phyloP scores from a whole-genome alignment of 2,888 invertebrate genomes.

The Pharmacophagus antenor region DNA sequence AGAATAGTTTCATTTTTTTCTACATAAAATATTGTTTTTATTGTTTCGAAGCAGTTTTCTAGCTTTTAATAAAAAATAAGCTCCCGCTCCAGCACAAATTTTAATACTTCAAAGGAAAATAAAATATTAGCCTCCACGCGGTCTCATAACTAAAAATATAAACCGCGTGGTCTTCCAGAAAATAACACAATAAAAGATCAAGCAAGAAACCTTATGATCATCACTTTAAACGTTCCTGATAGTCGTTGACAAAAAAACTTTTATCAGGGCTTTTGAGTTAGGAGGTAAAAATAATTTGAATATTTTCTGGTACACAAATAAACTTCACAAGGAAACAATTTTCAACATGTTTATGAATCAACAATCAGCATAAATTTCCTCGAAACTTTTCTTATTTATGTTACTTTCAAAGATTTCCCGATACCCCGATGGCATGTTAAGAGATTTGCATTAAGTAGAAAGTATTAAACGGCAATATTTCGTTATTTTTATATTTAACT shows the following conservation, averaged over 20 bases:
- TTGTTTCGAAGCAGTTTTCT: neutral
- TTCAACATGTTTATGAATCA: conserved; percentile 32
- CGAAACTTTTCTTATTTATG: conserved; percentile 27
- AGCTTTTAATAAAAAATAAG: conserved; percentile 4
- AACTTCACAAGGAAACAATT: conserved; percentile 28
- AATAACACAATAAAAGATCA: neutral
- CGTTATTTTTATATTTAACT: conserved; percentile 17
- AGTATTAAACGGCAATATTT: conserved; percentile 17
- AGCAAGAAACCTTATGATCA: conserved; percentile 1
- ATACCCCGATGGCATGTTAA: conserved; percentile 21
- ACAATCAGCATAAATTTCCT: conserved; percentile 35
- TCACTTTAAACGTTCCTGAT: neutral
- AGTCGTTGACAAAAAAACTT: conserved; percentile 4
- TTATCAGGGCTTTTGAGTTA: conserved; percentile 3
- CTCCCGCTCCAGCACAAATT: neutral
- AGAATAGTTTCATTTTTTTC: neutral
- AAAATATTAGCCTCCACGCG: neutral
- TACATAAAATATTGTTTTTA: neutral
- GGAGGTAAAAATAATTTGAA: conserved; percentile 9
- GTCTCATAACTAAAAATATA: neutral
- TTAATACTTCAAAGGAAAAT: conserved; percentile 5
- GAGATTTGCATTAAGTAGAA: conserved; percentile 7
- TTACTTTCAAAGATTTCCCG: conserved; percentile 30
- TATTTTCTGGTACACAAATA: conserved; percentile 29
- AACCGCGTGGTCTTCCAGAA: neutral